Base-by-base conservation (phyloP, 1,140 invertebrate genomes). In the Procambarus virginalis region DNA sequence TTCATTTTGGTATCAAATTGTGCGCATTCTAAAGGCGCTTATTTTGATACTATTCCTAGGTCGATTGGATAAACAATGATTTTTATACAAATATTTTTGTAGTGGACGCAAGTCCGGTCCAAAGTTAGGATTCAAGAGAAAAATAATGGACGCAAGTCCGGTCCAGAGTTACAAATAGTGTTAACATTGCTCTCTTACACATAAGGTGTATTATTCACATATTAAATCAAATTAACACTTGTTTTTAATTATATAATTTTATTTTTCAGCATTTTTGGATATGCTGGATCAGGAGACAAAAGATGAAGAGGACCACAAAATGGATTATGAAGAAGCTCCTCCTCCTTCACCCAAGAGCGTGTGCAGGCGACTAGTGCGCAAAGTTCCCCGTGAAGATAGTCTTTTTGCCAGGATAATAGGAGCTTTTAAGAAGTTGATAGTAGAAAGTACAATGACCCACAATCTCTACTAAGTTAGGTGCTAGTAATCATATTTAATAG, bases 361-460 rank as follows among this genome's bases (percentile, higher is more conserved):
- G n/a, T 10, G 6, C 22, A 51, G 20, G 20, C 51, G 64, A 3
- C 45, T 86, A n/a, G 17, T 58, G 5, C 84, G 84, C 34, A 22
- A 49, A 51, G 77, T 88, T 78, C 86, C 86, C 6, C 86, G 49
- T 49, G 86, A 88, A 80, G 86, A 88, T 64, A 75, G 48, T 58
- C 86, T 88, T n/a, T 88, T 81, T 34, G 86, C 86, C 45, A 58
- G 55, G 12, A 73, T 88, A 45, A 88, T 88, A 48, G n/a, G n/a
- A n/a, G 73, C 86, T 64, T 81, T 88, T 48, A 79, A 45, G 60
- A 80, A 68, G 78, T 45, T 88, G 46, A 78, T 88, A 4, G 68
- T 51, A n/a, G 78, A 80, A 46, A 88, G 86, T 45, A 82, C 86
- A 68, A 88, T 88, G 86, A 81, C 86, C n/a, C 86, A 88, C 49